Percentiles rank a stretch among this genome's conserved stretches.
Conservation (phyloP, 2,113 vertebrate genomes). For the Fulica atra region DNA sequence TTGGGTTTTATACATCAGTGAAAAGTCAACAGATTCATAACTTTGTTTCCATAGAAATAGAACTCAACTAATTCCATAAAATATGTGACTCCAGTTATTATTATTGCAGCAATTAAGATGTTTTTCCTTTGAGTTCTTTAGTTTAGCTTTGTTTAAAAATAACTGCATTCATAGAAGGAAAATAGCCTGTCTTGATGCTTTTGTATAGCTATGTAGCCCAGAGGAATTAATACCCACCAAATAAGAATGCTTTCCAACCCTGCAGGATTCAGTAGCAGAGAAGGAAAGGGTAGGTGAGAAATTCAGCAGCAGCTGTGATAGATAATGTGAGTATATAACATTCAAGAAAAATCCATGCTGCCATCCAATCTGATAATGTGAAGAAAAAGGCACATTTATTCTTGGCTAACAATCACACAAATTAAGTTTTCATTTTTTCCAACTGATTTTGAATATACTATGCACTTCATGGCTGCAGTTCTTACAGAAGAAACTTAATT, state of each 20-base stretch:
- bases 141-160: constrained; percentile 2
- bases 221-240: not conserved
- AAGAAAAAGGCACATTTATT: not conserved
- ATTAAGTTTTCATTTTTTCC: not conserved
- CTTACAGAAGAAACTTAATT: not conserved
- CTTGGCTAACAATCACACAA: not conserved
- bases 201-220: not conserved
- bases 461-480: not conserved
- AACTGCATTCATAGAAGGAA: not conserved
- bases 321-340: not conserved
- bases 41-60: not conserved
- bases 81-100: not conserved
- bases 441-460: not conserved
- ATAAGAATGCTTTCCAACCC: not conserved
- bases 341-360: not conserved
- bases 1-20: not conserved
- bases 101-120: not conserved
- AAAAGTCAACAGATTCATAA: not conserved
- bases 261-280: not conserved
- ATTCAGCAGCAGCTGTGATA: not conserved
- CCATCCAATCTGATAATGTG: not conserved
- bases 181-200: not conserved
- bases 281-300: not conserved
- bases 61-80: not conserved
- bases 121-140: not conserved